Percentiles rank a stretch among this genome's conserved stretches.
Evolutionary conservation across 2,888 invertebrate species (phyloP).

Genomic region (Eudemis profundana): DNA sequence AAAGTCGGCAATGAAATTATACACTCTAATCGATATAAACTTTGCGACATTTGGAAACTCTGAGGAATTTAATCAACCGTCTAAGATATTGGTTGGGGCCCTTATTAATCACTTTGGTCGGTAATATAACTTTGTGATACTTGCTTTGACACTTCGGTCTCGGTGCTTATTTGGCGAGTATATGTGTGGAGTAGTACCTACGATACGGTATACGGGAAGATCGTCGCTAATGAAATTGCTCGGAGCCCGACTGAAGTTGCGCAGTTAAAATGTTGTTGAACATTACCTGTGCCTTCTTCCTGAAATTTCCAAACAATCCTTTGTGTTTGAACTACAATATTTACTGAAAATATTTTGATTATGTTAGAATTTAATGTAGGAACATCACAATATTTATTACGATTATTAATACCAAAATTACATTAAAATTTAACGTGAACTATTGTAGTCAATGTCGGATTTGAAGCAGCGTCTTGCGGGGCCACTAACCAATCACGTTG

Average conservation of each 20-base stretch:
- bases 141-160: conserved; percentile 32
- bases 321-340: too few relatives aligned
- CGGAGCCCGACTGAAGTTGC: not conserved
- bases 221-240: not conserved
- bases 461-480: too few relatives aligned
- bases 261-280: too few relatives aligned
- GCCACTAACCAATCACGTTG: too few relatives aligned
- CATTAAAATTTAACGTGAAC: too few relatives aligned
- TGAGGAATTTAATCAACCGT: conserved; percentile 77
- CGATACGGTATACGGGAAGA: not conserved
- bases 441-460: too few relatives aligned
- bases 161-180: conserved; percentile 13
- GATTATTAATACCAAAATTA: too few relatives aligned
- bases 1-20: conserved; percentile 67
- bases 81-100: conserved; percentile 73
- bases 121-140: conserved; percentile 43
- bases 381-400: too few relatives aligned
- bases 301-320: too few relatives aligned
- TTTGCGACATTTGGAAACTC: conserved; percentile 68
- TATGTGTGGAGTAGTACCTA: not conserved
- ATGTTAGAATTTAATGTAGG: too few relatives aligned
- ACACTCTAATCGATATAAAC: conserved; percentile 72
- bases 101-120: conserved; percentile 63
- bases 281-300: too few relatives aligned
- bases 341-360: too few relatives aligned